Evolutionary conservation across 2,888 invertebrate genomes (phyloP).

Genomic region (Phalera bucephala): DNA sequence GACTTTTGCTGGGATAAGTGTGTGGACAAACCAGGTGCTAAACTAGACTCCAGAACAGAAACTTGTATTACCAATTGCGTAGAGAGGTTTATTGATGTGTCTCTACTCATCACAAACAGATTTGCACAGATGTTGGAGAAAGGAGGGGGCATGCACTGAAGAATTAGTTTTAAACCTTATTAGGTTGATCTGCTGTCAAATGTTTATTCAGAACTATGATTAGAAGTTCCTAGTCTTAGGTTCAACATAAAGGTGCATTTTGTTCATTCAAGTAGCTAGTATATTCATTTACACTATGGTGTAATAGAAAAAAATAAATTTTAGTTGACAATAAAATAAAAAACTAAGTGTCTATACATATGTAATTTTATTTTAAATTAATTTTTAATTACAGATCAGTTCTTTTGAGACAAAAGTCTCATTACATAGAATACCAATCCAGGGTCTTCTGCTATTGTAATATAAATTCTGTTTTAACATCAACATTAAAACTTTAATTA

Average conservation of each 20-base stretch:
- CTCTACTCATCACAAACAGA: conserved; percentile 92
- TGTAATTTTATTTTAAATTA: neutral
- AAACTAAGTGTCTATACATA: neutral
- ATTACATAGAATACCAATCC: neutral
- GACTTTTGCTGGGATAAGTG: conserved; percentile 99
- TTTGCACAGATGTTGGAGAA: conserved; percentile 94
- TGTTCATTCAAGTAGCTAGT: conserved; percentile 17
- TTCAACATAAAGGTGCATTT: conserved; percentile 22
- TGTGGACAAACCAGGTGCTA: conserved; percentile 93
- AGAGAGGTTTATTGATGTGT: conserved; percentile 96
- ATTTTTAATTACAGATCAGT: conserved; percentile 23
- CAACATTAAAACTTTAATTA: too few relatives aligned
- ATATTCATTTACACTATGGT: neutral
- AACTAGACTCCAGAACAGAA: conserved; percentile 94
- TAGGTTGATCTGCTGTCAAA: conserved; percentile 17
- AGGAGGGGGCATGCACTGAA: conserved; percentile 82
- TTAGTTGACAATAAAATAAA: neutral
- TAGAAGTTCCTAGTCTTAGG: conserved; percentile 22
- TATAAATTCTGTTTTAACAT: too few relatives aligned
- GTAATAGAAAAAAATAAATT: neutral
- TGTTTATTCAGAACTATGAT: conserved; percentile 6
- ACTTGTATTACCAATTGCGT: conserved; percentile 96
- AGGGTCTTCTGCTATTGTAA: too few relatives aligned
- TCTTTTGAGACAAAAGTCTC: conserved; percentile 8
- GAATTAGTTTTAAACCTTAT: conserved; percentile 10